These are phyloP conservation scores for Stratiolaelaps scimitus DNA, from an alignment of 1,140 invertebrate genomes.

Conservation along the genomic window DNA sequence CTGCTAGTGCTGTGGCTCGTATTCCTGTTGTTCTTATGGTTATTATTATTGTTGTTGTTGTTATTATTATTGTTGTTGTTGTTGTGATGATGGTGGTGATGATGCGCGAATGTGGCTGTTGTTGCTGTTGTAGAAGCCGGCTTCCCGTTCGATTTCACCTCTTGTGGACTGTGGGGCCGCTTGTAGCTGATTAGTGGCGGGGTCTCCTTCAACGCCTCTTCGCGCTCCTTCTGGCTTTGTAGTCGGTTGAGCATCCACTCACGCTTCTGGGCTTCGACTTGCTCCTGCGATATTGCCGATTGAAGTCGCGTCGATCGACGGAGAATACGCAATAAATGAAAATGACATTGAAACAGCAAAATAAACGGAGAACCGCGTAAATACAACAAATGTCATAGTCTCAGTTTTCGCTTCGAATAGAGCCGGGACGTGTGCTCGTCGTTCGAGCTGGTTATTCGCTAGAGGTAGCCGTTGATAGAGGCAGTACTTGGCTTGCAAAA, in stretches of 20 bases:
- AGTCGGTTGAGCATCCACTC: conserved; percentile 83
- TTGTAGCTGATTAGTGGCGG: conserved; percentile 25
- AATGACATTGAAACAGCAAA: neutral
- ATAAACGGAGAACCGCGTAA: no score
- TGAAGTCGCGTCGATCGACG: neutral
- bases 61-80: conserved; percentile 33
- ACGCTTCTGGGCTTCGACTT: conserved; percentile 76
- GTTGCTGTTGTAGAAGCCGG: conserved; percentile 32
- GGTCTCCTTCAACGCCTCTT: conserved; percentile 41
- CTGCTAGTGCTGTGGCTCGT: neutral
- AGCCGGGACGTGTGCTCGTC: neutral
- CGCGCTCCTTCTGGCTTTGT: conserved; percentile 48
- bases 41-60: conserved; percentile 11
- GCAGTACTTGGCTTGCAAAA: no score
- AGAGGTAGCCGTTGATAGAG: no score
- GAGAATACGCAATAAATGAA: conserved; percentile 12
- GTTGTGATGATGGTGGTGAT: conserved; percentile 31
- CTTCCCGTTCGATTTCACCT: conserved; percentile 27
- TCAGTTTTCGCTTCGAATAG: conserved; percentile 1
- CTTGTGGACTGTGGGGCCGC: conserved; percentile 25
- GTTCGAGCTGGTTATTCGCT: no score
- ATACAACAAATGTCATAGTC: no score
- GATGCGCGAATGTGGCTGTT: conserved; percentile 35
- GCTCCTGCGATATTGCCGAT: conserved; percentile 42
- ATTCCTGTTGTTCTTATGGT: conserved; percentile 29